A percentile compares a stretch with the other conserved stretches of the same genome.
Conservation (phyloP, 2,888 invertebrate species). For the Shargacucullia verbasci region DNA sequence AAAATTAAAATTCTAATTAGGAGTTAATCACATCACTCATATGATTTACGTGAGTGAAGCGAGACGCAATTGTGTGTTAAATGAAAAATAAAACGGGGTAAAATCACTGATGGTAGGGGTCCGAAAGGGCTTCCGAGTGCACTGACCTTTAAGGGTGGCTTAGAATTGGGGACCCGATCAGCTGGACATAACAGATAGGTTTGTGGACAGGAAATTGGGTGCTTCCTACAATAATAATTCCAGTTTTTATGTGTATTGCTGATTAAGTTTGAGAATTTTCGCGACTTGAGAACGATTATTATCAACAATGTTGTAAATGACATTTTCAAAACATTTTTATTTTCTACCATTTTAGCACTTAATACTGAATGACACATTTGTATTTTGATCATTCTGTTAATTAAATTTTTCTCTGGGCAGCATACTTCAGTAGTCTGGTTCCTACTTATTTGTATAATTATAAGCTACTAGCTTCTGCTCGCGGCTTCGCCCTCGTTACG, state of each 20-base stretch:
- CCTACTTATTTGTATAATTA: too few species aligned
- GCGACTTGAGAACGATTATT: not conserved
- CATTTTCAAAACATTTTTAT: too few species aligned
- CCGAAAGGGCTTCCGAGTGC: slow-evolving; percentile 75
- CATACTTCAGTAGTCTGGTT: too few species aligned
- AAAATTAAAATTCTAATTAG: slow-evolving; percentile 3
- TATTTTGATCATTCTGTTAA: not conserved
- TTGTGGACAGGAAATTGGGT: slow-evolving; percentile 52
- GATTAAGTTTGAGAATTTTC: slow-evolving; percentile 18
- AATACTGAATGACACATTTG: too few species aligned
- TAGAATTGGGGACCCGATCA: slow-evolving; percentile 71
- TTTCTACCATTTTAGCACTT: too few species aligned
- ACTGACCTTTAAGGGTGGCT: slow-evolving; percentile 74
- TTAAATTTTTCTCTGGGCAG: too few species aligned
- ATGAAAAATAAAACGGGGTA: slow-evolving; percentile 72
- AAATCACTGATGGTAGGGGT: slow-evolving; percentile 61
- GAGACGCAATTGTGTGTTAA: slow-evolving; percentile 74
- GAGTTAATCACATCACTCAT: slow-evolving; percentile 30
- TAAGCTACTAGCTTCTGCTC: too few species aligned
- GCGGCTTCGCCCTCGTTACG: too few species aligned
- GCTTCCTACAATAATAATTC: slow-evolving; percentile 52
- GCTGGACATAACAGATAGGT: slow-evolving; percentile 76
- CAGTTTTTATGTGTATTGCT: slow-evolving; percentile 26
- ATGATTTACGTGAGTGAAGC: slow-evolving; percentile 33
- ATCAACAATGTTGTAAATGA: not conserved